A percentile compares a stretch with the other conserved stretches of the same genome.
phyloP scores from a whole-genome alignment of 2,888 invertebrate genomes.

The Osedax fenrisi region DNA sequence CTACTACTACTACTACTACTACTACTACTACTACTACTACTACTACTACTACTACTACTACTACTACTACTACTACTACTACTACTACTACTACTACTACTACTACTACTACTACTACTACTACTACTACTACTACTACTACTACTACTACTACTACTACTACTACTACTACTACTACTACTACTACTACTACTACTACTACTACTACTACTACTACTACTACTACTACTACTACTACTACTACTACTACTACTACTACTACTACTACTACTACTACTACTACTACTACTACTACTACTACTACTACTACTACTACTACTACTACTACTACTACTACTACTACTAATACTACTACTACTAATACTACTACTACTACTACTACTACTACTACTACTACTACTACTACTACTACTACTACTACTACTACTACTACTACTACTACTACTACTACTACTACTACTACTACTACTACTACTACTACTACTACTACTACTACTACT shows the following conservation, averaged over 20 bases:
- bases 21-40: conserved; percentile 11
- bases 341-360: no score
- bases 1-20: conserved; percentile 8
- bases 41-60: conserved; percentile 21
- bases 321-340: conserved; percentile 12
- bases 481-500: conserved; percentile 7
- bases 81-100: conserved; percentile 17
- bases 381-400: not conserved
- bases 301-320: conserved; percentile 10
- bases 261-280: conserved; percentile 6
- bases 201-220: not conserved
- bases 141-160: conserved; percentile 3
- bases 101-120: conserved; percentile 23
- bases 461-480: not conserved
- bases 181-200: not conserved
- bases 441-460: conserved; percentile 3
- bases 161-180: not conserved
- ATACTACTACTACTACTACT: conserved; percentile 11
- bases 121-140: not conserved
- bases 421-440: not conserved
- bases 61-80: conserved; percentile 21
- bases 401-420: conserved; percentile 6
- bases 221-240: not conserved
- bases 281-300: conserved; percentile 10
- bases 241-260: conserved; percentile 11